Conservation (phyloP, 2,113 vertebrate genomes). For the Engraulis encrasicolus region DNA sequence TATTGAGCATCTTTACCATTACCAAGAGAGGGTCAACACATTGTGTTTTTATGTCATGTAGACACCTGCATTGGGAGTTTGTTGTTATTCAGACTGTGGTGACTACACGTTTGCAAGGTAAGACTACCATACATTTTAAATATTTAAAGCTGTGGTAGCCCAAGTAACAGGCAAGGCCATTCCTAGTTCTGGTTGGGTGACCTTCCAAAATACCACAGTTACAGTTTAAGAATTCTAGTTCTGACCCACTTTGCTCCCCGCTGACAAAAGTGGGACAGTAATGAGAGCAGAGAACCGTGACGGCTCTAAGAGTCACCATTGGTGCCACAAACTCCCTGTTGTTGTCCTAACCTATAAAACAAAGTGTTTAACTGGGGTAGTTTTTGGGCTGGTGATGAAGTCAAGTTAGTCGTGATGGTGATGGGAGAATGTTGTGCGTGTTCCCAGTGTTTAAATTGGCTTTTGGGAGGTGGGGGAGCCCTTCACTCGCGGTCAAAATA, state of each 20-base stretch:
- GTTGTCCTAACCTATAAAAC: neutral
- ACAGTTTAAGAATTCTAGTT: neutral
- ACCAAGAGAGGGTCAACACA: neutral
- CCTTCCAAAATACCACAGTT: neutral
- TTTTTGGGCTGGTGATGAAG: neutral
- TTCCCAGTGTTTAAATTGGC: too few species aligned
- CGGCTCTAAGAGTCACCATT: neutral
- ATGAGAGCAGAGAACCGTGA: slow-evolving; percentile 1
- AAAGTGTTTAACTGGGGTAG: neutral
- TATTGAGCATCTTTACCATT: neutral
- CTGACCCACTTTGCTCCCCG: neutral
- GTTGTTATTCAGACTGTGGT: neutral
- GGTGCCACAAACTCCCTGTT: neutral
- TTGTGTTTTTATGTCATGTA: neutral
- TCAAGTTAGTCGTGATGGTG: neutral
- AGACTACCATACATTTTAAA: neutral
- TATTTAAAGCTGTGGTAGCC: neutral
- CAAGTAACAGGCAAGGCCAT: neutral
- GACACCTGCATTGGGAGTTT: neutral
- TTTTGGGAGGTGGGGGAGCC: too few species aligned
- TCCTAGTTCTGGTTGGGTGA: neutral
- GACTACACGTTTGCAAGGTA: neutral
- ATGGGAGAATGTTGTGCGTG: neutral
- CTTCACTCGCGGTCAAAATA: too few species aligned
- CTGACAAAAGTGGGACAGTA: neutral